Evolutionary conservation across 2,113 vertebrate genomes (phyloP).

Genomic region (Alouatta palliata): DNA sequence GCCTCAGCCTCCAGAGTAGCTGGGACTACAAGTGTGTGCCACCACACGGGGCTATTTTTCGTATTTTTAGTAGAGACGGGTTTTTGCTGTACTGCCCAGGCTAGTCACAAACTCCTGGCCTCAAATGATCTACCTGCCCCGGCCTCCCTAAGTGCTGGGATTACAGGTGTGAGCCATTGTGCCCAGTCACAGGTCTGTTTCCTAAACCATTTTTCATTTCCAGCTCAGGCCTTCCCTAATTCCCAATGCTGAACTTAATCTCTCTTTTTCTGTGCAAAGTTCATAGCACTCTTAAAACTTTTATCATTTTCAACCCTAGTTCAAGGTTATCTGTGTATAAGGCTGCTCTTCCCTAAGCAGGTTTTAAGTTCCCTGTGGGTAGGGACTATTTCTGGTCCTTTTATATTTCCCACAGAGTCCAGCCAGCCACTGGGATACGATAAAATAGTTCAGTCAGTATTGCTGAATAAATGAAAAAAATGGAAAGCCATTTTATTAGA

Average conservation of each 20-base stretch:
- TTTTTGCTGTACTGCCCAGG: too few relatives aligned
- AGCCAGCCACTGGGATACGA: background rate
- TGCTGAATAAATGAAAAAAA: background rate
- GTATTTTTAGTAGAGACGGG: too few relatives aligned
- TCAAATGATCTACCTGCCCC: too few relatives aligned
- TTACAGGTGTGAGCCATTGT: too few relatives aligned
- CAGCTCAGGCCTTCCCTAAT: background rate
- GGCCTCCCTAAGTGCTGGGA: too few relatives aligned
- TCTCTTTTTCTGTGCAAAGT: background rate
- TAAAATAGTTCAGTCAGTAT: background rate
- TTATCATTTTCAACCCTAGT: background rate
- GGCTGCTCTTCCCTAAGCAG: slow-evolving; percentile 4
- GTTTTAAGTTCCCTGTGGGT: background rate
- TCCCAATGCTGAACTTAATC: background rate
- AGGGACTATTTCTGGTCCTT: background rate
- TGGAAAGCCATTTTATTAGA: background rate
- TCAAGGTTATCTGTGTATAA: background rate
- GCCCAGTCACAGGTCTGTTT: background rate
- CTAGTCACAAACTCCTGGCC: too few relatives aligned
- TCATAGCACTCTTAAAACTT: background rate
- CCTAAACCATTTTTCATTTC: background rate
- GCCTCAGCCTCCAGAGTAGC: too few relatives aligned
- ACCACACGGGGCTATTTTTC: too few relatives aligned
- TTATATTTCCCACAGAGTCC: background rate
- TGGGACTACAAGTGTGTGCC: too few relatives aligned